Evolutionary conservation across 2,888 invertebrate genomes (phyloP).

Genomic region (Schrankia costaestrigalis): DNA sequence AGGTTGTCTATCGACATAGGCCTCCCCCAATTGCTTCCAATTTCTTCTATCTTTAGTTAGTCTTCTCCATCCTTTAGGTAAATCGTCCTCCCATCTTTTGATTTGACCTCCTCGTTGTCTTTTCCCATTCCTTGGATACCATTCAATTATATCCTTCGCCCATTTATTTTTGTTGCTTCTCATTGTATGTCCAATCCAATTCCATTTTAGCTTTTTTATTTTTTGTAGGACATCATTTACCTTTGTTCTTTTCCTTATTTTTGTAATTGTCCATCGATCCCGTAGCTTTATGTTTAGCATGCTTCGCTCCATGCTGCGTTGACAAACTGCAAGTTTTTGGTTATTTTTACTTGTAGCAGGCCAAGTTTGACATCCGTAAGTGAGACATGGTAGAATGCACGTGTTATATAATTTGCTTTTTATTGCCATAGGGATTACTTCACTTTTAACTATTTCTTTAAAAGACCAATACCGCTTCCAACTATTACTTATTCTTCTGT

Average conservation of each 20-base stretch:
- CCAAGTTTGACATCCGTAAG: conserved; percentile 9
- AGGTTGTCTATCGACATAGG: conserved; percentile 11
- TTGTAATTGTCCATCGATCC: conserved; percentile 7
- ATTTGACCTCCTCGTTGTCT: conserved; percentile 7
- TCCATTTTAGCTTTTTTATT: conserved; percentile 6
- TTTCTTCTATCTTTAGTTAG: neutral
- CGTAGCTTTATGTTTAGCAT: conserved; percentile 8
- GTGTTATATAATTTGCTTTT: conserved; percentile 3
- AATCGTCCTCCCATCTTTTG: conserved; percentile 10
- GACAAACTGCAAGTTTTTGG: conserved; percentile 7
- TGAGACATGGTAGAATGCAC: conserved; percentile 6
- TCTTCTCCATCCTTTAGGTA: conserved; percentile 10
- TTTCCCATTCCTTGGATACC: conserved; percentile 6
- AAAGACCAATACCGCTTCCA: conserved; percentile 6
- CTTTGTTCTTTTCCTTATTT: conserved; percentile 8
- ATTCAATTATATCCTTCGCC: conserved; percentile 1
- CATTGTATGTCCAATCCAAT: conserved; percentile 3
- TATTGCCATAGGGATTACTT: neutral
- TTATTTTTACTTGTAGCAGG: conserved; percentile 4
- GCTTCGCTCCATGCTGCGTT: conserved; percentile 7
- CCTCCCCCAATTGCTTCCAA: conserved; percentile 9
- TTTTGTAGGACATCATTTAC: conserved; percentile 1
- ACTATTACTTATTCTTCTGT: conserved; percentile 6
- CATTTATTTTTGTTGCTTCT: neutral
- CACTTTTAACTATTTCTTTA: conserved; percentile 7